A percentile compares a stretch with the other conserved stretches of the same genome.
These are phyloP conservation scores for Callithrix jacchus DNA, from an alignment of 2,113 vertebrate genomes.

Conservation along the genomic window DNA sequence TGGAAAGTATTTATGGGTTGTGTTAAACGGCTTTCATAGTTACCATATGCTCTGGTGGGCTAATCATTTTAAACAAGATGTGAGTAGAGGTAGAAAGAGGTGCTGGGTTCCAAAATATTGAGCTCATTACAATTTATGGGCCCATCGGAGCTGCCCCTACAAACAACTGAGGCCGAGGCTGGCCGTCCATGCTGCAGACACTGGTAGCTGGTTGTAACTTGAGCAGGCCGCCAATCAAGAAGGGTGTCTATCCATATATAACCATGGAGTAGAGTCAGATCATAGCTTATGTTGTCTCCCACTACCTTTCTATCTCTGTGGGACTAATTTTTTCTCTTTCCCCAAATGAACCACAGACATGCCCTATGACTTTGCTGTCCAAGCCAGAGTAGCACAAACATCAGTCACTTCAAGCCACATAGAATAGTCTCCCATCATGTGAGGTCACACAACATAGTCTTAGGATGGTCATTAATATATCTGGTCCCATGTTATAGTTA, in stretches of 20 bases:
- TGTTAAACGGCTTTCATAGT: slow-evolving; percentile 7
- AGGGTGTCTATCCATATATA: neutral
- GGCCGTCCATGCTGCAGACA: neutral
- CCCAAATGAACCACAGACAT: neutral
- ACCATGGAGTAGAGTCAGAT: neutral
- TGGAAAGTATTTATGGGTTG: neutral
- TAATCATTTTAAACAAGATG: neutral
- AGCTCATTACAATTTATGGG: neutral
- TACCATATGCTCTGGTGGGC: neutral
- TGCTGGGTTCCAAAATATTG: neutral
- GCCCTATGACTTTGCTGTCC: neutral
- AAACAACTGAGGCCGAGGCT: neutral
- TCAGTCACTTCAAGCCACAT: neutral
- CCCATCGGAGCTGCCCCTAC: neutral
- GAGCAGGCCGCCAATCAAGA: neutral
- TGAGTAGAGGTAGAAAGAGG: slow-evolving; percentile 5
- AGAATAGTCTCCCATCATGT: neutral
- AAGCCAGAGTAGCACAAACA: neutral
- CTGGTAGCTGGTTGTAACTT: neutral
- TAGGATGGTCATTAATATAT: neutral
- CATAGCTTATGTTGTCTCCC: neutral
- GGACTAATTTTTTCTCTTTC: neutral
- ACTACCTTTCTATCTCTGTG: neutral
- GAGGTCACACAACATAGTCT: neutral
- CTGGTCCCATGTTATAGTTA: neutral